Evolutionary conservation across 2,888 invertebrate species (phyloP), one percentile per base, ranked within the genome.

Genomic region (Lathronympha strigana): DNA sequence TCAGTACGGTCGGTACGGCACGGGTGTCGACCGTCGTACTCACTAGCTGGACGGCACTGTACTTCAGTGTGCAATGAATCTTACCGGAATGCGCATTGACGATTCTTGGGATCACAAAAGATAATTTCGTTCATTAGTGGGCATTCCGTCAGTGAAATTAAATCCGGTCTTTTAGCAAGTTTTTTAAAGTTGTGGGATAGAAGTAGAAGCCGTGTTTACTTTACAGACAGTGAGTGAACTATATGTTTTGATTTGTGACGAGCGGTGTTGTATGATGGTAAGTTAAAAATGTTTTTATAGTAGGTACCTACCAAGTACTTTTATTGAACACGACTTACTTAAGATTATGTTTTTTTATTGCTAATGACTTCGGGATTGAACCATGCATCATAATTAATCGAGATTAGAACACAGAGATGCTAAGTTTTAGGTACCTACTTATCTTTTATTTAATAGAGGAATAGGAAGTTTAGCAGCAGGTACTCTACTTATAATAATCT

Each of bases 61-160:
- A 43, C 51, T 45, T 55, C 54, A 61, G 66, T 61, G 60, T 66
- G 60, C 17, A 50, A 66, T 66, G 38, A 61, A 47, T 66, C 54
- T 61, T 19, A 53, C 69, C 69, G 69, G 69, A 71, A 73, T 73
- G 70, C 63, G 67, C 70, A 67, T 69, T 53, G 68, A 60, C 51
- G 70, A 66, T 55, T 63, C 53, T 49, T 66, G 62, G 70, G 70
- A 71, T 62, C 69, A 71, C 66, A 70, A 71, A 45, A 72, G 67
- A 68, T 68, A 68, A 58, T 62, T 62, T 61, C 40, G 55, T 64
- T 60, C 43, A 55, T 63, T 68, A 40, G 69, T 70, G 70, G 61
- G 69, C 69, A 68, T 70, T 73, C 67, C 63, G 49, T 64, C 54
- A 66, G 68, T 69, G 67, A 66, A 61, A 61, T 60, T 49, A 47